A percentile compares a stretch with the other conserved stretches of the same genome.
Conservation (phyloP, 2,113 vertebrate species). For the Chamaetylas fuelleborni region DNA sequence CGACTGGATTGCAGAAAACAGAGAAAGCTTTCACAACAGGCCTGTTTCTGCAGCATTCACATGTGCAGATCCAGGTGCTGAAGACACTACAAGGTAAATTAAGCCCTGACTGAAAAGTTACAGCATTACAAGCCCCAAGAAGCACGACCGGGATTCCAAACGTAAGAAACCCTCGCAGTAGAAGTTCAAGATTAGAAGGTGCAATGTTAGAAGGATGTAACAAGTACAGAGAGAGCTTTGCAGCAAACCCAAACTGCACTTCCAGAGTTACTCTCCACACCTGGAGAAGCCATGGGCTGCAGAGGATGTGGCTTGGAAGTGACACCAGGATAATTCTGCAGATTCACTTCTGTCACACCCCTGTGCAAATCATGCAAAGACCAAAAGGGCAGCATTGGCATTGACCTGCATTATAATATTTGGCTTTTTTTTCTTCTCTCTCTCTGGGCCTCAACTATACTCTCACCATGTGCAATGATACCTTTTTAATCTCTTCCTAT, state of each 20-base stretch:
- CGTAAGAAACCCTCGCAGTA: not conserved
- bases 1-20: not conserved
- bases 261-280: not conserved
- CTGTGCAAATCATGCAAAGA: not conserved
- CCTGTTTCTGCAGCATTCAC: rapidly evolving
- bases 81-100: not conserved
- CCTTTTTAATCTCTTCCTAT: not conserved
- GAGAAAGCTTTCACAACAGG: not conserved
- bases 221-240: not conserved
- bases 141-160: not conserved
- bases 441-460: not conserved
- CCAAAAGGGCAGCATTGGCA: rapidly evolving
- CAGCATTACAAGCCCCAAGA: not conserved
- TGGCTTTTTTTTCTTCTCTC: not conserved
- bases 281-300: not conserved
- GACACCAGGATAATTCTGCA: not conserved
- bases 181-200: no score
- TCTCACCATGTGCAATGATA: not conserved
- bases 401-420: not conserved
- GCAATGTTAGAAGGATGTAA: not conserved
- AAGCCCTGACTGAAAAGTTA: not conserved
- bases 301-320: not conserved
- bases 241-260: not conserved
- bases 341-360: not conserved
- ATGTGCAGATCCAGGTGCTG: not conserved